Evolutionary conservation across 2,797 vertebrate genomes (phyloP), one percentile per base, ranked within the genome.

Genomic region (Manis pentadactyla): DNA sequence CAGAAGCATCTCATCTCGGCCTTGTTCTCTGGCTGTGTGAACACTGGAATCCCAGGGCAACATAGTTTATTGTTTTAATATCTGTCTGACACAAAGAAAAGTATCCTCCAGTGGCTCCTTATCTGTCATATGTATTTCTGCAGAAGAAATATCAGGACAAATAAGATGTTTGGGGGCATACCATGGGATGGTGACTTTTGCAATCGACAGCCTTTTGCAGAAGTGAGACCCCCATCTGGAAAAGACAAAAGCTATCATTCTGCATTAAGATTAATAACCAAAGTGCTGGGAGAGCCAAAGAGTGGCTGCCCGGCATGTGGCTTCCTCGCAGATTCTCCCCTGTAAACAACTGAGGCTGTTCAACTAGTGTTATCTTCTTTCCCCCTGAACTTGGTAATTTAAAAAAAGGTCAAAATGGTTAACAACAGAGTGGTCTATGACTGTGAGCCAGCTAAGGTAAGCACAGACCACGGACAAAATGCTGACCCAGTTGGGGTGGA

Each of bases 31-130:
- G 97, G 96, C 97, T 96, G 81, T 96, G 97, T 77, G 39, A 79
- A 94, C 94, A 53, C 96, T 39, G 90, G 98, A 98, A 98, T 98
- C 98, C 98, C 99, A 98, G 97, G 97, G 97, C 98, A 98, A 95
- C 81, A 55, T 98, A 97, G 98, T 99, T 99, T 99, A 99, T 99
- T 98, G 98, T 98, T 99, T 99, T 99, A 99, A 99, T 99, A 99
- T 98, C 98, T 98, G 98, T 97, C 98, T 98, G 98, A 98, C 97
- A 98, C 98, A 98, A 97, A 98, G 98, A 97, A 97, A 51, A 98
- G 96, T 90, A 97, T 98, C 51, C 98, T 98, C 98, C 84, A 55
- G 98, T 97, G 98, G 98, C 98, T 98, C 97, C 98, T 98, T 99
- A 99, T 98, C 98, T 99, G 98, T 98, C 98, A 98, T 85, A 97